Evolutionary conservation across 2,113 vertebrate species (phyloP), one percentile per base, ranked within the genome.

Genomic region (Halichoeres trimaculatus): DNA sequence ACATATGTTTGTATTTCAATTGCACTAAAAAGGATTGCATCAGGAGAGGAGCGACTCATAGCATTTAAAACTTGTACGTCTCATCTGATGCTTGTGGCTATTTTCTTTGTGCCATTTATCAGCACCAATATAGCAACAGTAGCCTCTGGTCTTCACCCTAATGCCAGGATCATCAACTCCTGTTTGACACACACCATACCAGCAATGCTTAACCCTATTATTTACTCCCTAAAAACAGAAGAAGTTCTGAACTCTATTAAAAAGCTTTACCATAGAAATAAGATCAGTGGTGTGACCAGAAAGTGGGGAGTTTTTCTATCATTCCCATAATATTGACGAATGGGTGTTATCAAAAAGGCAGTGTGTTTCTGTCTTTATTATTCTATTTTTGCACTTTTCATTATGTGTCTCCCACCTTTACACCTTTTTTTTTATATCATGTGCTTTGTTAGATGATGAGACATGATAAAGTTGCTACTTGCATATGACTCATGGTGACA

Each of bases 191-290:
- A 81, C 55, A 89, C 43, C 3, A 2, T 89, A 26, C 85, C 91
- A 24, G 23, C 88, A 47, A 58, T 91, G 38, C 58, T 91, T 5
- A 93, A 92, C 76, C 89, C 90, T 8, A 88, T 91, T 11, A 20
- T 91, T 1, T 92, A 89, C 45, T 76, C 90, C 16, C 57, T 93
- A 5, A 91, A 91, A 59, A 92, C 91, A 54, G 83, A 92, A 10
- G 89, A 92, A 58, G 60, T 92, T 8, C 38, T 84, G 43, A 81
- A 51, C 8, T 63, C 81, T 20, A 19, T 89, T 2, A 86, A 59
- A 57, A 85, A 54, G 10, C 45, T 48, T 48, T 20, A 3, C 2
- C 10, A n/a, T 1, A n/a, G 19, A 48, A 48, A 48, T 10, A 77
- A 5, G 22, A 22, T 52, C 3, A 52, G 3, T 0, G 61, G 24